Evolutionary conservation across 2,797 vertebrate genomes (phyloP), one percentile per base, ranked within the genome.

Genomic region (Cyprinella venusta): DNA sequence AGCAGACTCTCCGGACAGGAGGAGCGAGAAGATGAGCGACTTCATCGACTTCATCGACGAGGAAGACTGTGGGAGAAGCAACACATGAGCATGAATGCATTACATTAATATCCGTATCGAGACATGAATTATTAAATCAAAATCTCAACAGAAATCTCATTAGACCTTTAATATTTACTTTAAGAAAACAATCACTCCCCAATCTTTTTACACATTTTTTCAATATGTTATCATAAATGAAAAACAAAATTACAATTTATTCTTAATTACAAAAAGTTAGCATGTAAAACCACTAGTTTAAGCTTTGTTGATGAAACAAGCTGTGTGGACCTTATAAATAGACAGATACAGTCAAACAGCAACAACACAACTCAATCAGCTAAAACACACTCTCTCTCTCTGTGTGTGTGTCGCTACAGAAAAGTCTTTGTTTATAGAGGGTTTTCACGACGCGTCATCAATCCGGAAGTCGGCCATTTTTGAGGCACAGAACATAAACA

Each of bases 1-100:
- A 89, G 92, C 89, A 92, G 89, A 92, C 86, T 87, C 82, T 90
- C 85, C 71, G 52, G 80, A 79, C n/a, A 85, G 64, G 61, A 80
- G 77, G 59, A 86, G 70, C 70, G 64, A 79, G 69, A 79, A 42
- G 75, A 76, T 80, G 76, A 85, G 59, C 5, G 24, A 3, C 38
- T 26, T 36, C 1, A n/a, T n/a, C n/a, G n/a, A n/a, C 40, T 52
- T 68, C 21, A 26, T 68, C 52, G 10, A 5, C 5, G 6, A 50
- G 21, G 36, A 42, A 42, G 30, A 26, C 38, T 63, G 38, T 15
- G 16, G 8, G 9, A 42, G 54, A 42, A 5, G 6, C 19, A 16
- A 40, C 52, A 54, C 18, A 8, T 52, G 0, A 19, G 5, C 48
- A 6, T 2, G 8, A n/a, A n/a, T 56, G 19, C 8, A 2, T 59